Evolutionary conservation across 2,113 vertebrate species (phyloP).

Genomic region (Erinaceus europaeus): DNA sequence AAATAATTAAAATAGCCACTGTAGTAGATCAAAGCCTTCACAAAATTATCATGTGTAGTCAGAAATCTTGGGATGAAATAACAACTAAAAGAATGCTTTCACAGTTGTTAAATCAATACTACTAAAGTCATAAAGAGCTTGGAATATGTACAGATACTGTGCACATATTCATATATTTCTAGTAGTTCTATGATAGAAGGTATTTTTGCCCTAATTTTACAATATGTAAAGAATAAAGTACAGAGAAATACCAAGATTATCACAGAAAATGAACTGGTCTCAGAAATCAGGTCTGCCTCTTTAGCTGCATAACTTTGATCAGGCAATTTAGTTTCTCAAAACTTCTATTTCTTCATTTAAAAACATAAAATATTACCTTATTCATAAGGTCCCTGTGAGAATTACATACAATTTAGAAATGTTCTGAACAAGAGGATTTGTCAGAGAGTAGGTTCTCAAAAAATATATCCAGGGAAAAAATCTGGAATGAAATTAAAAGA

Average conservation of each 20-base stretch:
- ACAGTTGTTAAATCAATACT: background rate
- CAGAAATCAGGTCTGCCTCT: background rate
- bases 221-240: background rate
- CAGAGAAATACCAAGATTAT: background rate
- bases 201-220: background rate
- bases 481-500: too few species aligned
- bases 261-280: background rate
- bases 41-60: background rate
- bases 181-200: background rate
- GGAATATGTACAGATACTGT: background rate
- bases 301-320: background rate
- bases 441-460: background rate
- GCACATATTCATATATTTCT: background rate
- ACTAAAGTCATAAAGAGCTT: background rate
- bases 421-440: background rate
- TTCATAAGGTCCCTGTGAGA: background rate
- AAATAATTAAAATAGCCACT: constrained; percentile 51
- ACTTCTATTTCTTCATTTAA: too few species aligned
- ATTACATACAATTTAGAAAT: background rate
- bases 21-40: background rate
- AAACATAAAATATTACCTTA: background rate
- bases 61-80: background rate
- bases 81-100: background rate
- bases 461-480: background rate
- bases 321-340: too few species aligned